Evolutionary conservation across 1,140 invertebrate genomes (phyloP).

Genomic region (Mactra quadrangularis): DNA sequence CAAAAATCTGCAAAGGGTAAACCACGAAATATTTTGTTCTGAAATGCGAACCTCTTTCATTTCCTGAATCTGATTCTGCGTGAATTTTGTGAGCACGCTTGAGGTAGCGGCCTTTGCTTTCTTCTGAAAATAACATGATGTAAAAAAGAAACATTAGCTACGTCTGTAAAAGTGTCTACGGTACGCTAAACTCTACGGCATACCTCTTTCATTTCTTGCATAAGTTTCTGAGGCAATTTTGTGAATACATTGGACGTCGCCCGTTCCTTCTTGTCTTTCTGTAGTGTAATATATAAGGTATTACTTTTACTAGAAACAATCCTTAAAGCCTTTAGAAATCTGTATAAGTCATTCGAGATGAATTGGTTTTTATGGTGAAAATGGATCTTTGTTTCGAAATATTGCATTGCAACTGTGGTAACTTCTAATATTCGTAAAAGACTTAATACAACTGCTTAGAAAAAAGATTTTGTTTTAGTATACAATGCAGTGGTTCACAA

Average conservation of each 20-base stretch:
- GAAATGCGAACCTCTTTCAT: constrained; percentile 89
- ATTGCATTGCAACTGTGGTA: too few relatives aligned
- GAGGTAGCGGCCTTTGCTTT: constrained; percentile 82
- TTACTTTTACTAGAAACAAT: background rate
- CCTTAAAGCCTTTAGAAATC: background rate
- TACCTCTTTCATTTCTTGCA: constrained; percentile 92
- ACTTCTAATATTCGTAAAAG: too few relatives aligned
- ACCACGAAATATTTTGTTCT: constrained; percentile 57
- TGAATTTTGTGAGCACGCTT: constrained; percentile 83
- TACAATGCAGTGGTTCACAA: too few relatives aligned
- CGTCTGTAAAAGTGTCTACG: constrained; percentile 15
- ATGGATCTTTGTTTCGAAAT: too few relatives aligned
- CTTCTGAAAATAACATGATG: constrained; percentile 76
- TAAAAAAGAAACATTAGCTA: constrained; percentile 61
- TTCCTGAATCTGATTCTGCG: constrained; percentile 86
- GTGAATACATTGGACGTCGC: constrained; percentile 83
- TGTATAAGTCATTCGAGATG: background rate
- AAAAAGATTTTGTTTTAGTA: too few relatives aligned
- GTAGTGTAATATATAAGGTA: background rate
- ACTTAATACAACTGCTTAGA: too few relatives aligned
- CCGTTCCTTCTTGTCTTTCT: constrained; percentile 75
- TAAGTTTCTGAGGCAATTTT: constrained; percentile 80
- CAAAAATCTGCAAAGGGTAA: constrained; percentile 50
- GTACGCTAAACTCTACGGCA: constrained; percentile 49
- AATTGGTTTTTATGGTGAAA: background rate